Conservation (phyloP, 37 sponge, comb jelly and placozoan genomes). For the Beroe ovata region DNA sequence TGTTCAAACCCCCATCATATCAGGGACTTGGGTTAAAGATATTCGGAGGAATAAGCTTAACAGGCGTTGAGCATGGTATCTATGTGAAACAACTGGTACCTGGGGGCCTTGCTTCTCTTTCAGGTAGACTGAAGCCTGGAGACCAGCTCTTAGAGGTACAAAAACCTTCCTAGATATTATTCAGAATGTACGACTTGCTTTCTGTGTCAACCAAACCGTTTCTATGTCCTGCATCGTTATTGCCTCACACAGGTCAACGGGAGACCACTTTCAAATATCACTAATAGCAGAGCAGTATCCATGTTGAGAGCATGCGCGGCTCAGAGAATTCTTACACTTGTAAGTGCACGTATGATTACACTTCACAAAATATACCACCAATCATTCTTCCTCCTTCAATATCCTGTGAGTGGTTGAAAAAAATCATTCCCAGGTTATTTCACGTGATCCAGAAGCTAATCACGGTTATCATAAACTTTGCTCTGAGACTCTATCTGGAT, state of each 20-base stretch:
- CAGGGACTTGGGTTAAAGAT: constrained; percentile 64
- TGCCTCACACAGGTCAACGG: constrained; percentile 51
- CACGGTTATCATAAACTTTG: constrained; percentile 33
- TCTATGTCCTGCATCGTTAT: no score
- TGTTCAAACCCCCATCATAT: not conserved
- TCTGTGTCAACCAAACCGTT: no score
- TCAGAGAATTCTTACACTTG: constrained; percentile 41
- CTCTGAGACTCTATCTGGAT: not conserved
- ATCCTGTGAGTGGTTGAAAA: not conserved
- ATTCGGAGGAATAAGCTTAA: constrained; percentile 32
- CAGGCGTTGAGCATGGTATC: constrained; percentile 40
- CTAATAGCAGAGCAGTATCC: constrained; percentile 55
- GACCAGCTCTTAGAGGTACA: constrained; percentile 33
- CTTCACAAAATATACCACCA: no score
- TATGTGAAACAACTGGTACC: constrained; percentile 57
- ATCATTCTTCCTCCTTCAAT: no score
- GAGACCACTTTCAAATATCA: not conserved
- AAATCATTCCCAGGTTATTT: not conserved
- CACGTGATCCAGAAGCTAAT: constrained; percentile 51
- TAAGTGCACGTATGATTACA: no score
- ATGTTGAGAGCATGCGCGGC: constrained; percentile 46
- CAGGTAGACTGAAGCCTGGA: constrained; percentile 21
- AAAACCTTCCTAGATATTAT: no score
- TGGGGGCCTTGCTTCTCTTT: constrained; percentile 45
- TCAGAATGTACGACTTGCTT: no score